Evolutionary conservation across 2,797 vertebrate species (phyloP).

Genomic region (Meriones psammophilus): DNA sequence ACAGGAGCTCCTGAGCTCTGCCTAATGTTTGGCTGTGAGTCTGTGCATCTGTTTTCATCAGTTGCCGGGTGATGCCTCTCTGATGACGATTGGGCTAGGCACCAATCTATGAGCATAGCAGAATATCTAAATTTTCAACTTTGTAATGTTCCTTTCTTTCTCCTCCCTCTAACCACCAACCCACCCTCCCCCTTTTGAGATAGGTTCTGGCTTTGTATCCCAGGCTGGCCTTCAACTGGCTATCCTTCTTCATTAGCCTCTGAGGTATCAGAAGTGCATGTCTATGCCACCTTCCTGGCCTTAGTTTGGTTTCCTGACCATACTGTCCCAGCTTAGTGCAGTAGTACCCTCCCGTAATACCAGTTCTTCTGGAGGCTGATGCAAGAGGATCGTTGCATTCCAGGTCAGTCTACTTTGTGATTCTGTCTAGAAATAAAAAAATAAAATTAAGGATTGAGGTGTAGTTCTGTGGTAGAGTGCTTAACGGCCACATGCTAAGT

Average conservation of each 20-base stretch:
- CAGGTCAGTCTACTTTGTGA: not conserved
- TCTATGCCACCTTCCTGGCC: not conserved
- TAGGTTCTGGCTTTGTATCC: not conserved
- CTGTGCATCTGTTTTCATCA: not conserved
- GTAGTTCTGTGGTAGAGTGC: not conserved
- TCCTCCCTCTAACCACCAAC: too few species aligned
- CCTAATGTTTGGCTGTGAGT: not conserved
- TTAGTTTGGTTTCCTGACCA: constrained; percentile 63
- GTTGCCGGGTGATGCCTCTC: not conserved
- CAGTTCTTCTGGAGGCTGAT: not conserved
- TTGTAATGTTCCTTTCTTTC: not conserved
- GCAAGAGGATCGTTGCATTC: not conserved
- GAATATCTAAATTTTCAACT: not conserved
- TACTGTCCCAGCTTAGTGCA: not conserved
- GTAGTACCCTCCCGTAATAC: not conserved
- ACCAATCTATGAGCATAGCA: not conserved
- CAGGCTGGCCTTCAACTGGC: not conserved
- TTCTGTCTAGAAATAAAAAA: not conserved
- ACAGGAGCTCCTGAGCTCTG: not conserved
- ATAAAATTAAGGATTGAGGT: not conserved
- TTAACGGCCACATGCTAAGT: not conserved
- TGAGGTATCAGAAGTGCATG: not conserved
- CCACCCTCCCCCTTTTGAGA: not conserved
- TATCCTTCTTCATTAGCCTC: not conserved
- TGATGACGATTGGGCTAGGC: not conserved